Evolutionary conservation across 2,888 invertebrate species (phyloP), one percentile per base, ranked within the genome.

Genomic region (Eupithecia subumbrata): DNA sequence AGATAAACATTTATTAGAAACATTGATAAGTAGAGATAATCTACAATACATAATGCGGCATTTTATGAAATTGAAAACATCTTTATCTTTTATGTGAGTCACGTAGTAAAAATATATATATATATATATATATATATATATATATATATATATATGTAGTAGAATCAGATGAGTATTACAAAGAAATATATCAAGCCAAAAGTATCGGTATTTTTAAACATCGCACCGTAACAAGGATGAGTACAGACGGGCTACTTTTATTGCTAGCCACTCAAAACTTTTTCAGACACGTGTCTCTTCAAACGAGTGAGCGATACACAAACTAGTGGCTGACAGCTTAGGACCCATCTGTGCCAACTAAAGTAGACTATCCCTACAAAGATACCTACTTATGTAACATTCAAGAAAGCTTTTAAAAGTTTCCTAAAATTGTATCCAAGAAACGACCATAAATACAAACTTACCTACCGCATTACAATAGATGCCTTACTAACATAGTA

Each of bases 1-100:
- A 60, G 22, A 34, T 73, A 45, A 73, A 75, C 37, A 56, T 80
- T 80, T 80, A 80, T 77, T 80, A 52, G 73, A 78, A 75, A 75
- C 68, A 78, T 22, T 48, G 48, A 76, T 67, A 43, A 70, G 22
- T 30, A 72, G 52, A 67, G 68, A 72, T 64, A 64, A 45, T 64
- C 63, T 66, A 45, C 34, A 14, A 68, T 68, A 64, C 30, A 22
- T 25, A 25, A 60, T 60, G 25, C 14, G 14, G 25, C 8, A 60
- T 22, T 60, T 25, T 14, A 14, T 60, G n/a, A 25, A 60, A 25
- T 60, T 60, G 14, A 60, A 22, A 25, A 12, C 9, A 1, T 8
- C 9, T 52, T 18, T 1, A 48, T 8, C 2, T 52, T n/a, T 9
- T 48, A 18, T 7, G 11, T 5, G 52, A 56, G 52, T n/a, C n/a